Conservation (phyloP, 92 coral and sea anemone species). For the Epizoanthus illoricatus region DNA sequence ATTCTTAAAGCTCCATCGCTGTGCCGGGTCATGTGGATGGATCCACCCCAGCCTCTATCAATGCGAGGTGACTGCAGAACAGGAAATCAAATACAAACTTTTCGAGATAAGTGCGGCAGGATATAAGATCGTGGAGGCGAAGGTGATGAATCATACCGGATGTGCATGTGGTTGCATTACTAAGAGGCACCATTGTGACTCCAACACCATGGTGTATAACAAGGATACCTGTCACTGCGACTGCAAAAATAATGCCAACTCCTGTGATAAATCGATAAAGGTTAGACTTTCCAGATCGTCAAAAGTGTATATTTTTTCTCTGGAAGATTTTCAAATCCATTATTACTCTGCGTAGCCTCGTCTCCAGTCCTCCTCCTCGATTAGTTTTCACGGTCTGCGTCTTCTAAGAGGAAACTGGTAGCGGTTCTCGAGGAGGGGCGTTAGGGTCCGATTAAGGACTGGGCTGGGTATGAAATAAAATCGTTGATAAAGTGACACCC, state of each 20-base stretch:
- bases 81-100: background rate
- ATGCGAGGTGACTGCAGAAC: background rate
- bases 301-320: background rate
- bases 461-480: too few species aligned
- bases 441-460: too few species aligned
- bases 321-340: background rate
- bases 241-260: slow-evolving; percentile 5
- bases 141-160: slow-evolving; percentile 52
- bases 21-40: background rate
- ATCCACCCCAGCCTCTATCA: background rate
- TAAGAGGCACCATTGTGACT: slow-evolving; percentile 46
- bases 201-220: slow-evolving; percentile 31
- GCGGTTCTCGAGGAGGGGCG: too few species aligned
- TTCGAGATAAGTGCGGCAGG: too few species aligned
- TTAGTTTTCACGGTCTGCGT: too few species aligned
- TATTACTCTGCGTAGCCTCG: background rate
- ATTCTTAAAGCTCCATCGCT: background rate
- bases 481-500: too few species aligned
- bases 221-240: slow-evolving; percentile 30
- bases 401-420: too few species aligned
- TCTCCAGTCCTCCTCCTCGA: too few species aligned
- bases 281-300: background rate
- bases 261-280: slow-evolving; percentile 22
- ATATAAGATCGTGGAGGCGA: background rate
- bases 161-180: slow-evolving; percentile 56